A percentile compares a stretch with the other conserved stretches of the same genome.
These are phyloP conservation scores for Urocolius indicus DNA, from an alignment of 2,113 vertebrate genomes.

Conservation along the genomic window DNA sequence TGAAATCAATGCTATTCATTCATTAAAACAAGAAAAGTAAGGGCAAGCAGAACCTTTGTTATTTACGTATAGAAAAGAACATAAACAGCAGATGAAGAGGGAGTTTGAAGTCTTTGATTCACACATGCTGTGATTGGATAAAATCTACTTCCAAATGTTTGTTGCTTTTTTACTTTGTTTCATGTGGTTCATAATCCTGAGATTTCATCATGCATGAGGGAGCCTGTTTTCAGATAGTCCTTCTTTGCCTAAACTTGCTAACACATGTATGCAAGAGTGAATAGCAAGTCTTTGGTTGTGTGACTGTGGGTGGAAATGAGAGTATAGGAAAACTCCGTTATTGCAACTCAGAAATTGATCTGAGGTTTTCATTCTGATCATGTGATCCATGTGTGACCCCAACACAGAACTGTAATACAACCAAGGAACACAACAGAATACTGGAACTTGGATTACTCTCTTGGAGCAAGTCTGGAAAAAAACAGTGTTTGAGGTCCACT, in stretches of 20 bases:
- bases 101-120: neutral
- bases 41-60: neutral
- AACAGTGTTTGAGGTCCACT: neutral
- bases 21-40: neutral
- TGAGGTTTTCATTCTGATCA: accelerated
- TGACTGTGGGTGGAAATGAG: neutral
- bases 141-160: neutral
- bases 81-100: neutral
- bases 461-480: neutral
- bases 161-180: neutral
- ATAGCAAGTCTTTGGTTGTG: neutral
- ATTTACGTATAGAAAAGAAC: neutral
- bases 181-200: neutral
- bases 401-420: neutral
- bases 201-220: neutral
- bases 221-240: neutral
- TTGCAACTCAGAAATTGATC: neutral
- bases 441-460: neutral
- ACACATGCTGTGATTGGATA: neutral
- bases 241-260: neutral
- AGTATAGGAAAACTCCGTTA: neutral
- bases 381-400: neutral
- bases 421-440: neutral
- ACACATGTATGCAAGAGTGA: neutral
- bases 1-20: neutral